Conservation (phyloP, 2,113 vertebrate species). For the Pomatostomus ruficeps region DNA sequence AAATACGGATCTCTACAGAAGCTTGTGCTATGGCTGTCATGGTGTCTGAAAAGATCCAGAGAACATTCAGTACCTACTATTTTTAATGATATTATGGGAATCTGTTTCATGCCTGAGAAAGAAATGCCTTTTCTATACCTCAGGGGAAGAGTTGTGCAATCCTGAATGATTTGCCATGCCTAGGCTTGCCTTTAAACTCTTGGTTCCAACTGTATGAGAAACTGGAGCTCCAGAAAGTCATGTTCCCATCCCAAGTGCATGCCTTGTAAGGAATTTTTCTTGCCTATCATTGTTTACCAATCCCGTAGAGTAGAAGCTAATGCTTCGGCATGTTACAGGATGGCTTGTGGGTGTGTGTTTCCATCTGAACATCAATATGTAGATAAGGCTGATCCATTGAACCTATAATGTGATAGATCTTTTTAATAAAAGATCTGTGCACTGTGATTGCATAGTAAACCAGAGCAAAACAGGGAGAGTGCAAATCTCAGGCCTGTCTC, state of each 20-base stretch:
- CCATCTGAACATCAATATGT: neutral
- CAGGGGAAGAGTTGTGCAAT: conserved; percentile 26
- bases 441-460: neutral
- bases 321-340: rapidly evolving
- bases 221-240: neutral
- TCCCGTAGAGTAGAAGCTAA: rapidly evolving
- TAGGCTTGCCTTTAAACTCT: neutral
- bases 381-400: neutral
- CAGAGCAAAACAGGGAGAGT: neutral
- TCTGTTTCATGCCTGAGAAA: conserved; percentile 1
- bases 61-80: neutral
- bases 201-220: neutral
- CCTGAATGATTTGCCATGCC: neutral
- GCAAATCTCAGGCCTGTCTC: neutral
- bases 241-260: neutral
- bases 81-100: conserved; percentile 21
- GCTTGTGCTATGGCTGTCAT: neutral
- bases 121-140: conserved; percentile 33
- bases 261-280: conserved; percentile 3
- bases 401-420: neutral
- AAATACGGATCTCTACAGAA: neutral
- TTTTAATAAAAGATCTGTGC: no score
- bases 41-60: neutral
- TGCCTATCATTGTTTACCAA: neutral
- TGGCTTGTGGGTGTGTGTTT: neutral